Evolutionary conservation across 2,888 invertebrate genomes (phyloP).

Genomic region (Spodoptera picta): DNA sequence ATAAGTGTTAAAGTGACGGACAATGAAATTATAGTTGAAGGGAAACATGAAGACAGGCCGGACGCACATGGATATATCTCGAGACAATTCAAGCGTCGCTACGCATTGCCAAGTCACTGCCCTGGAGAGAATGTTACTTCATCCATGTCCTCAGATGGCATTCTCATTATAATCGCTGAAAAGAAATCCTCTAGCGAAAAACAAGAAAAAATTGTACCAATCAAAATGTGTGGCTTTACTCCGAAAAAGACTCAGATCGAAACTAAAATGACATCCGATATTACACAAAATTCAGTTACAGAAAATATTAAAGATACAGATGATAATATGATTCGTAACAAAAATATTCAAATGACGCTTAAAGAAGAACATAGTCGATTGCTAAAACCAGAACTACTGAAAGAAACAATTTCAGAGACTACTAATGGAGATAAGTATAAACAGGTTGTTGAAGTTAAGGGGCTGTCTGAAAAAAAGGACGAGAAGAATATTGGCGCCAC

Average conservation of each 20-base stretch:
- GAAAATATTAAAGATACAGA: conserved; percentile 42
- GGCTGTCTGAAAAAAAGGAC: conserved; percentile 22
- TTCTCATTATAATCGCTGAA: conserved; percentile 63
- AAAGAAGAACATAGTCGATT: conserved; percentile 66
- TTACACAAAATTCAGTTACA: conserved; percentile 39
- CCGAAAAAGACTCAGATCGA: conserved; percentile 35
- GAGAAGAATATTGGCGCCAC: conserved; percentile 7
- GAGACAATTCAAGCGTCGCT: conserved; percentile 82
- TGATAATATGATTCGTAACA: conserved; percentile 33
- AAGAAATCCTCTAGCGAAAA: conserved; percentile 47
- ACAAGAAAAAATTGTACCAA: conserved; percentile 65
- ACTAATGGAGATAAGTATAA: conserved; percentile 45
- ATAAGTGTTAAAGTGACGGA: conserved; percentile 91
- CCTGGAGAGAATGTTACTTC: conserved; percentile 65
- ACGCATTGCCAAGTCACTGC: conserved; percentile 75
- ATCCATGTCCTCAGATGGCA: conserved; percentile 69
- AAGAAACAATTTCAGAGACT: conserved; percentile 41
- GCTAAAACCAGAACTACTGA: conserved; percentile 63
- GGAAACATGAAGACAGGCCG: conserved; percentile 83
- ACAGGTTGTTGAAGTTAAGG: conserved; percentile 45
- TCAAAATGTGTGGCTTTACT: conserved; percentile 58
- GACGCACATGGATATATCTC: conserved; percentile 84
- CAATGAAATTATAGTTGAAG: conserved; percentile 89
- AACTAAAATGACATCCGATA: conserved; percentile 37
- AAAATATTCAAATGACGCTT: conserved; percentile 53